phyloP scores from a whole-genome alignment of 35 echinoderm and acorn worm species.

The Eucidaris tribuloides region DNA sequence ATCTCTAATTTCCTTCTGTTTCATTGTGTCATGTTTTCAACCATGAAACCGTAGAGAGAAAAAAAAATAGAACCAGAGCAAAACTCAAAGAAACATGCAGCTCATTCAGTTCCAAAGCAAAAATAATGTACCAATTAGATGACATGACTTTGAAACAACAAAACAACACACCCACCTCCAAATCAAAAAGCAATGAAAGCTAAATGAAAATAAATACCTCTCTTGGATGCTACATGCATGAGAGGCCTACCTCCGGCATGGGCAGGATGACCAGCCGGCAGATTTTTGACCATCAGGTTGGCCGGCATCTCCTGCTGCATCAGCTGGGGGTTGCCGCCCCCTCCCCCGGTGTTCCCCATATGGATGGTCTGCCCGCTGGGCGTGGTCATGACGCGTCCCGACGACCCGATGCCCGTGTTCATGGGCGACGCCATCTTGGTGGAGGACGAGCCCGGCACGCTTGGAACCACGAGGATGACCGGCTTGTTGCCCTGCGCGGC shows the following conservation, averaged over 20 bases:
- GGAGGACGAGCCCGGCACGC: background rate
- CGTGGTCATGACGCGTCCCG: background rate
- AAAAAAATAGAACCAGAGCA: too few relatives aligned
- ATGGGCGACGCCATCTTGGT: background rate
- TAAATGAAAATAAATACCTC: slow-evolving; percentile 13
- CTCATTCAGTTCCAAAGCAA: too few relatives aligned
- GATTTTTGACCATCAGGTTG: background rate
- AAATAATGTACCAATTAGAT: too few relatives aligned
- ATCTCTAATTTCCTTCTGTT: too few relatives aligned
- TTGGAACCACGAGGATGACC: slow-evolving; percentile 19
- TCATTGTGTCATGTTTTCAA: too few relatives aligned
- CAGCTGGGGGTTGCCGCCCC: background rate
- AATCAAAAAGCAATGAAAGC: slow-evolving; percentile 2
- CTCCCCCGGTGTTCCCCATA: background rate
- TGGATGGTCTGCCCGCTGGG: slow-evolving; percentile 5
- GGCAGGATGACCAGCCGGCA: background rate
- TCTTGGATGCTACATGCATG: background rate
- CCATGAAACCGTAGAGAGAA: too few relatives aligned
- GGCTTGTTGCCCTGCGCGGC: slow-evolving; percentile 11
- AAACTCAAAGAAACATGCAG: too few relatives aligned
- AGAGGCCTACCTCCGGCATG: slow-evolving; percentile 19
- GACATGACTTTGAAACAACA: too few relatives aligned
- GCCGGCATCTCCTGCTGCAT: background rate
- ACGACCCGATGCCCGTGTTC: background rate
- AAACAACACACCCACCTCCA: too few relatives aligned